Conservation (phyloP, 2,113 vertebrate species). For the Grammomys dolichurus region DNA sequence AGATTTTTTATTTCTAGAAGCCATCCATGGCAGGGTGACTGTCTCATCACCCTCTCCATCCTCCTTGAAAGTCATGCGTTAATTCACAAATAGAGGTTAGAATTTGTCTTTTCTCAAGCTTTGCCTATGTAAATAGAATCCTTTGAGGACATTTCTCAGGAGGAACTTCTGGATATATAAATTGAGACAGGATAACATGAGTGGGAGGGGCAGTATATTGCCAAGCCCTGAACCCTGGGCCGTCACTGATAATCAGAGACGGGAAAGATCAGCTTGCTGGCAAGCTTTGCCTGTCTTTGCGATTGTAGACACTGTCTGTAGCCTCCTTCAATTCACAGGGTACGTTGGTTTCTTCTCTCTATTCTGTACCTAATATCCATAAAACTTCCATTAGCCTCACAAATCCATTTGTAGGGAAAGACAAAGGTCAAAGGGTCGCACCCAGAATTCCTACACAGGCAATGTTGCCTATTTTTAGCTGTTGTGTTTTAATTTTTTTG, state of each 20-base stretch:
- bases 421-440: constrained; percentile 33
- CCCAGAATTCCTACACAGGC: neutral
- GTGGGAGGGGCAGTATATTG: constrained; percentile 65
- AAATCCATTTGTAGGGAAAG: constrained; percentile 52
- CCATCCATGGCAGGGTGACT: constrained; percentile 41
- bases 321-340: neutral
- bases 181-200: constrained; percentile 78
- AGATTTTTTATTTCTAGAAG: constrained; percentile 81
- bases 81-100: constrained; percentile 86
- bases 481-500: constrained; percentile 7
- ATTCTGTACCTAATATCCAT: constrained; percentile 58
- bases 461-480: constrained; percentile 32
- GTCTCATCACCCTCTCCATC: neutral
- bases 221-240: constrained; percentile 63
- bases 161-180: constrained; percentile 80
- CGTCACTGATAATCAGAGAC: constrained; percentile 75
- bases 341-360: neutral
- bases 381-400: constrained; percentile 50
- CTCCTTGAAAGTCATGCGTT: constrained; percentile 75
- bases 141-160: constrained; percentile 76
- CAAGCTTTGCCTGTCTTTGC: constrained; percentile 54
- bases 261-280: constrained; percentile 62
- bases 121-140: constrained; percentile 80
- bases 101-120: constrained; percentile 80
- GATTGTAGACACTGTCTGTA: constrained; percentile 23